A percentile compares a stretch with the other conserved stretches of the same genome.
Conservation (phyloP, 1,140 invertebrate species). For the Solenopsis invicta region DNA sequence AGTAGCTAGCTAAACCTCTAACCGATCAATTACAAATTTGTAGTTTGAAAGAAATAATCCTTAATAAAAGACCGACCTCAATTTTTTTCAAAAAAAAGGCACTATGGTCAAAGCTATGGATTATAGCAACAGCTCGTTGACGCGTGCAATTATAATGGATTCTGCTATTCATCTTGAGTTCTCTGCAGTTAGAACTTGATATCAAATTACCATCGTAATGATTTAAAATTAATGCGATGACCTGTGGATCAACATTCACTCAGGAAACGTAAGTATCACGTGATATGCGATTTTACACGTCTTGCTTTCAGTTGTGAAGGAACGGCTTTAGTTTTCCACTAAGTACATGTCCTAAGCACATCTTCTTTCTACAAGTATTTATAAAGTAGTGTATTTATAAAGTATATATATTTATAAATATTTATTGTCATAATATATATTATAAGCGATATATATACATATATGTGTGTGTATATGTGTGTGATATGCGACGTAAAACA, state of each 20-base stretch:
- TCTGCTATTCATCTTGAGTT: background rate
- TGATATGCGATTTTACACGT: conserved; percentile 70
- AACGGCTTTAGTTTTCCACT: conserved; percentile 31
- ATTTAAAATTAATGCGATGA: conserved; percentile 59
- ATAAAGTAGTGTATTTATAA: conserved; percentile 42
- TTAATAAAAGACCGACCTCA: background rate
- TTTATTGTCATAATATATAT: background rate
- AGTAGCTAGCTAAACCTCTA: background rate
- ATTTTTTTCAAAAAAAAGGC: background rate
- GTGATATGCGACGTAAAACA: background rate
- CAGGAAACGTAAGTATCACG: conserved; percentile 56
- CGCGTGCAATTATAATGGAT: background rate
- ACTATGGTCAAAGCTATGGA: background rate
- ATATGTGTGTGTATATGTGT: background rate
- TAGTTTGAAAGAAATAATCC: background rate
- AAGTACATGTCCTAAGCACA: background rate
- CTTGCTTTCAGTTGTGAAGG: background rate
- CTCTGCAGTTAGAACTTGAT: background rate
- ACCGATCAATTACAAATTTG: background rate
- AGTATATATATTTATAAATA: conserved; percentile 39
- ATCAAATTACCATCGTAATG: conserved; percentile 10
- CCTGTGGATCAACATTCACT: conserved; percentile 52
- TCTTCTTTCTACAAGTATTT: conserved; percentile 26
- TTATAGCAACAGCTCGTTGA: background rate
- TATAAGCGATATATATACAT: conserved; percentile 7